Base-by-base conservation (phyloP, 2,113 vertebrate genomes). In the Tauraco erythrolophus region DNA sequence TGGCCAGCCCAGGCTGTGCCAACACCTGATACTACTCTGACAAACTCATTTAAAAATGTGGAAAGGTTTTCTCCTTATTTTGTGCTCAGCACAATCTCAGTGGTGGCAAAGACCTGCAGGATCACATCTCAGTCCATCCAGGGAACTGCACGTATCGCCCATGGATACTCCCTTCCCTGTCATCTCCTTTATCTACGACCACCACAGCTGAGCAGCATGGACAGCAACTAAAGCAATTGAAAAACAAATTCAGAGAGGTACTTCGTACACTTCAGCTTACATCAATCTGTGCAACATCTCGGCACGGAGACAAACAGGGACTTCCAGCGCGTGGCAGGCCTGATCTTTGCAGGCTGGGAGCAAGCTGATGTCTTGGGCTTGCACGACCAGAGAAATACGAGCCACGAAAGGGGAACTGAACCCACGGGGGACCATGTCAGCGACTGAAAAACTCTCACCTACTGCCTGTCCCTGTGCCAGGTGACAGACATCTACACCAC, bases 91-190 rank as follows among this genome's bases (percentile, higher is more conserved):
- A 72, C 39, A 30, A 41, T 10, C 64, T 48, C 4, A 3, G 6
- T 16, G 15, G 69, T 0, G 53, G 56, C 46, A 79, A 54, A 80
- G 75, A 88, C 48, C n/a, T 2, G 4, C 0, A 0, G 57, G 33
- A 39, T 79, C 30, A 2, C 25, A 15, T 17, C 77, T 25, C 14
- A 8, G 24, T 14, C 30, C 53, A 61, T 25, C 24, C 82, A 23
- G 54, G 43, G 76, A 76, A 68, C 51, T 19, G 60, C 41, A 43
- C 24, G 1, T 31, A 30, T 46, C 0, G 0, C 68, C 41, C 14
- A 8, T 18, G 80, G 83, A 46, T 41, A 9, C 21, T 91, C 48
- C 53, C 35, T 46, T 46, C 66, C 60, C 64, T 70, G 35, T 30
- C 60, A 66, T 22, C 78, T 72, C 84, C 89, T 75, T 72, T 64